A percentile compares a stretch with the other conserved stretches of the same genome.
Conservation (phyloP, 1,140 invertebrate genomes). For the Cyclargus thomasi region DNA sequence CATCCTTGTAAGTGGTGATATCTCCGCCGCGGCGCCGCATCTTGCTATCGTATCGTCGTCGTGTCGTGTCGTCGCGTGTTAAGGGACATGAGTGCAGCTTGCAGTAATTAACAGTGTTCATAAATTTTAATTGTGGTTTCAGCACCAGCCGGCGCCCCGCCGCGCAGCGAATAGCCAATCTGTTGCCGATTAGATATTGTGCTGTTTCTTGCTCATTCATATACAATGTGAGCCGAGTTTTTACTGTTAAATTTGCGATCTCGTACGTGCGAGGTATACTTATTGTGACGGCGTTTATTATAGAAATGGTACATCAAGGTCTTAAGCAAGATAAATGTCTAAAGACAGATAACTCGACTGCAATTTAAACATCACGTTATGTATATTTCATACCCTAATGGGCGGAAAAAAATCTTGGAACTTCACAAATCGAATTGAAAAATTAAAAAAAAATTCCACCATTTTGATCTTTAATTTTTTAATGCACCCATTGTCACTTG, state of each 20-base stretch:
- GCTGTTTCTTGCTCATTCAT: conserved; percentile 16
- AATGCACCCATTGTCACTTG: too few relatives aligned
- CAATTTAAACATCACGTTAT: too few relatives aligned
- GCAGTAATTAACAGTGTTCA: conserved; percentile 35
- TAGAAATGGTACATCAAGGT: not conserved
- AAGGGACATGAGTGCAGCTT: not conserved
- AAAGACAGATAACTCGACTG: too few relatives aligned
- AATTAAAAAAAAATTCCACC: too few relatives aligned
- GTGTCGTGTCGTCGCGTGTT: not conserved
- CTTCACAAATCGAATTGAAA: too few relatives aligned
- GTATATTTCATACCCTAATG: too few relatives aligned
- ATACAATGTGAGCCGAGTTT: conserved; percentile 14
- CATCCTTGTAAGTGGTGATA: too few relatives aligned
- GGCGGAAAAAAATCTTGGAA: too few relatives aligned
- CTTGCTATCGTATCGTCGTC: not conserved
- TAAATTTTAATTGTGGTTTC: conserved; percentile 35
- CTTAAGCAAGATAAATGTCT: too few relatives aligned
- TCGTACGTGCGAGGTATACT: not conserved
- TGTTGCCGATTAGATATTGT: conserved; percentile 31
- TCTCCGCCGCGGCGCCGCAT: too few relatives aligned
- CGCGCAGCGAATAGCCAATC: conserved; percentile 38
- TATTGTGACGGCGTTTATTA: not conserved
- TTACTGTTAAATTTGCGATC: not conserved
- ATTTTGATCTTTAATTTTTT: too few relatives aligned
- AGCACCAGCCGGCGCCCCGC: conserved; percentile 27